phyloP scores from a whole-genome alignment of 2,113 vertebrate genomes.

The Otolemur garnettii region DNA sequence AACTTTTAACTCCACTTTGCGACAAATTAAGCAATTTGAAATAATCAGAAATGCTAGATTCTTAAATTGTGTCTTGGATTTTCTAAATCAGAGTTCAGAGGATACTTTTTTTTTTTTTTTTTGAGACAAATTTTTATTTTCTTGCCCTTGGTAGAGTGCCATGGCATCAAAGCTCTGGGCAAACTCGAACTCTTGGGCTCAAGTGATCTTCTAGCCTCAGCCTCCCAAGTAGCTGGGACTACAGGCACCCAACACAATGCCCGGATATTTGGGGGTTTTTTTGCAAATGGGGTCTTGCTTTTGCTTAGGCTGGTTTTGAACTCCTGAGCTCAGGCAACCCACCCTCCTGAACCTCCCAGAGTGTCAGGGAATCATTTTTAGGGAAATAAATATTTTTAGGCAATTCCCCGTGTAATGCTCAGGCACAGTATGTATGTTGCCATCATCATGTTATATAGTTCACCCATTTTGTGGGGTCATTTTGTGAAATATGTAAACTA shows the following conservation, averaged over 20 bases:
- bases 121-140: too few relatives aligned
- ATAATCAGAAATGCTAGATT: neutral
- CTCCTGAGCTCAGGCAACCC: too few relatives aligned
- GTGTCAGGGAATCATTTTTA: neutral
- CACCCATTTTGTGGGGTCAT: neutral
- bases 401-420: neutral
- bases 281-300: too few relatives aligned
- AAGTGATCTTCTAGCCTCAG: too few relatives aligned
- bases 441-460: neutral
- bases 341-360: neutral
- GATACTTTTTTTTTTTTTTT: too few relatives aligned
- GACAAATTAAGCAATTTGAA: neutral
- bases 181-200: too few relatives aligned
- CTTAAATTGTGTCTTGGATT: neutral
- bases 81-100: neutral
- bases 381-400: neutral
- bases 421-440: neutral
- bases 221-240: too few relatives aligned
- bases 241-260: too few relatives aligned
- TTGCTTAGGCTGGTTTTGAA: too few relatives aligned
- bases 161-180: too few relatives aligned
- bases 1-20: neutral
- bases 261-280: too few relatives aligned
- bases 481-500: neutral
- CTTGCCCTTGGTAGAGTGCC: too few relatives aligned